A percentile compares a stretch with the other conserved stretches of the same genome.
These are phyloP conservation scores for Dimorphilus gyrociliatus DNA, from an alignment of 2,888 invertebrate species.

Conservation along the genomic window DNA sequence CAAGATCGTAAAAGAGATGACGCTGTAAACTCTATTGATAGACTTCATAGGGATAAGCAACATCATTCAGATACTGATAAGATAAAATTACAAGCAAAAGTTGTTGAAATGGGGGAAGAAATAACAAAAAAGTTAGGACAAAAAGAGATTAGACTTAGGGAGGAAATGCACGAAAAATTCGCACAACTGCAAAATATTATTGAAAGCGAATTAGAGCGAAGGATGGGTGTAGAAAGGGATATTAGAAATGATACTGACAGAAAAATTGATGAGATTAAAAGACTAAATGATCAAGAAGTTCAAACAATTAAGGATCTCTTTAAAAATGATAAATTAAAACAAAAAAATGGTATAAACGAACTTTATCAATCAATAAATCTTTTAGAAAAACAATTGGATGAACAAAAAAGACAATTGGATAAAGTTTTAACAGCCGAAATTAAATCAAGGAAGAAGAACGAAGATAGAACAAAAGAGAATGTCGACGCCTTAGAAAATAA, in stretches of 20 bases:
- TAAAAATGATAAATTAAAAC: slow-evolving; percentile 23
- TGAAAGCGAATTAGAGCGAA: slow-evolving; percentile 20
- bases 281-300: slow-evolving; percentile 20
- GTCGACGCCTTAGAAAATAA: slow-evolving; percentile 26
- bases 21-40: slow-evolving; percentile 25
- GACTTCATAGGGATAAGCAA: slow-evolving; percentile 27
- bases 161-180: slow-evolving; percentile 28
- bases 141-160: slow-evolving; percentile 31
- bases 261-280: slow-evolving; percentile 21
- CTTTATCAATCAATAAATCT: slow-evolving; percentile 32
- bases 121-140: slow-evolving; percentile 25
- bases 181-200: slow-evolving; percentile 27
- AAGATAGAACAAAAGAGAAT: slow-evolving; percentile 19
- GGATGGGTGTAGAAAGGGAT: slow-evolving; percentile 21
- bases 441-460: slow-evolving; percentile 29
- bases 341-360: slow-evolving; percentile 26
- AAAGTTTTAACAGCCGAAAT: slow-evolving; percentile 35
- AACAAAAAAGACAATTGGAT: slow-evolving; percentile 28
- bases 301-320: slow-evolving; percentile 16
- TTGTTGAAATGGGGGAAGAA: slow-evolving; percentile 30
- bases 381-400: slow-evolving; percentile 31
- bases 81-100: slow-evolving; percentile 19
- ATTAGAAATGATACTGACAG: slow-evolving; percentile 22
- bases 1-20: slow-evolving; percentile 29
- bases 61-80: slow-evolving; percentile 26